Percentiles rank a stretch among this genome's conserved stretches.
Conservation (phyloP, 2,797 vertebrate genomes). For the Dendrocincla tyrannina region DNA sequence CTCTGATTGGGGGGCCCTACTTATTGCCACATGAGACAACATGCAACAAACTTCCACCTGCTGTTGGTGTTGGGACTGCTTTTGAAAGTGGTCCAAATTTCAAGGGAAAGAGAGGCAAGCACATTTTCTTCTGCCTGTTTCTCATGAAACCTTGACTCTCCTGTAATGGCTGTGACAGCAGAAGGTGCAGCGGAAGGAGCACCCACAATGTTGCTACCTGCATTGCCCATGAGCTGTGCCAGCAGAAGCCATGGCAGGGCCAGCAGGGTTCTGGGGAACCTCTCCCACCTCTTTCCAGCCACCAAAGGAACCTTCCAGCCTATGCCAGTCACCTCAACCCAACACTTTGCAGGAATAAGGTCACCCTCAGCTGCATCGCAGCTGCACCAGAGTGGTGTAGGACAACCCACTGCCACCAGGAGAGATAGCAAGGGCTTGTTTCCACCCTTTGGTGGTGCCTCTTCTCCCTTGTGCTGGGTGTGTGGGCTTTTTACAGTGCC, state of each 20-base stretch:
- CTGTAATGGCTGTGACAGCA: background rate
- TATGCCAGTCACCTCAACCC: background rate
- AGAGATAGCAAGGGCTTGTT: background rate
- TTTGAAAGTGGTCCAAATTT: background rate
- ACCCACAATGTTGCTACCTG: background rate
- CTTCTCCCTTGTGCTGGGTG: background rate
- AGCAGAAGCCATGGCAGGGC: background rate
- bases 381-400: background rate
- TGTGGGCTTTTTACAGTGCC: constrained; percentile 49
- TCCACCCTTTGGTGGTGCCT: background rate
- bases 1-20: background rate
- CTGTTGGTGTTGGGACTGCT: background rate
- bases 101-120: background rate
- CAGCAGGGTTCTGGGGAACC: background rate
- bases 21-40: background rate
- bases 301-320: background rate
- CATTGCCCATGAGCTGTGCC: background rate
- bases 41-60: background rate
- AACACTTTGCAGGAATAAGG: rapidly evolving
- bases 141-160: background rate
- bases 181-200: background rate
- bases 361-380: rapidly evolving
- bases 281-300: background rate
- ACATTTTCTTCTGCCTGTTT: background rate
- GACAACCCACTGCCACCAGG: background rate